Conservation (phyloP, 2,797 vertebrate genomes). For the Masticophis lateralis region DNA sequence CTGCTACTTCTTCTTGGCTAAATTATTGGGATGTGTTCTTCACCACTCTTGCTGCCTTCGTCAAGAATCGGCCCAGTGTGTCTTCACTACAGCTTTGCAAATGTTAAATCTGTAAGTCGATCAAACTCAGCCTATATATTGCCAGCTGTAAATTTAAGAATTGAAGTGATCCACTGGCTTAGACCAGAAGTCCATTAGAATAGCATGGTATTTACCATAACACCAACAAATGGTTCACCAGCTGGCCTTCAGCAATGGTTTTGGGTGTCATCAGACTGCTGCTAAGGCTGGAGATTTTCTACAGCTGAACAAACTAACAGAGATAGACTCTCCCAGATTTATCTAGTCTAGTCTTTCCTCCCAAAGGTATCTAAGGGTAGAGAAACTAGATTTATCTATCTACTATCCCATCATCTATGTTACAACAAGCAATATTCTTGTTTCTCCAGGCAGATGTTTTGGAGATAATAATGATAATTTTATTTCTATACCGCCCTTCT, state of each 20-base stretch:
- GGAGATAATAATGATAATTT: not conserved
- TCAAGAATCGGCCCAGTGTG: not conserved
- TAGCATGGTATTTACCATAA: not conserved
- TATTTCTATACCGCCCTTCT: too few relatives aligned
- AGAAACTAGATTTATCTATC: not conserved
- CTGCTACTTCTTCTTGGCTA: not conserved
- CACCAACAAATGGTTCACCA: not conserved
- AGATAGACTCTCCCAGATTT: not conserved
- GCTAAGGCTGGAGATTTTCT: not conserved
- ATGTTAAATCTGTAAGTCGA: not conserved
- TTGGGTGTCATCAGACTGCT: not conserved
- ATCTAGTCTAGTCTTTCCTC: too few relatives aligned
- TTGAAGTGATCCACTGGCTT: not conserved
- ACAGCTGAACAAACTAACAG: not conserved
- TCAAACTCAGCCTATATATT: not conserved
- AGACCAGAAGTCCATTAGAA: not conserved
- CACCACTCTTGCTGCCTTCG: not conserved
- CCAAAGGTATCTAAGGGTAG: not conserved
- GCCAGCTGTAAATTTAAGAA: not conserved
- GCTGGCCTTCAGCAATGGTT: not conserved
- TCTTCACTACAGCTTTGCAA: not conserved
- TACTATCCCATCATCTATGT: not conserved
- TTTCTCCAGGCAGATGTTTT: not conserved
- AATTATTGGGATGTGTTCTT: not conserved
- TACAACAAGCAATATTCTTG: not conserved